These are phyloP conservation scores for Nyctibius bracteatus DNA, from an alignment of 2,113 vertebrate species.

Conservation along the genomic window DNA sequence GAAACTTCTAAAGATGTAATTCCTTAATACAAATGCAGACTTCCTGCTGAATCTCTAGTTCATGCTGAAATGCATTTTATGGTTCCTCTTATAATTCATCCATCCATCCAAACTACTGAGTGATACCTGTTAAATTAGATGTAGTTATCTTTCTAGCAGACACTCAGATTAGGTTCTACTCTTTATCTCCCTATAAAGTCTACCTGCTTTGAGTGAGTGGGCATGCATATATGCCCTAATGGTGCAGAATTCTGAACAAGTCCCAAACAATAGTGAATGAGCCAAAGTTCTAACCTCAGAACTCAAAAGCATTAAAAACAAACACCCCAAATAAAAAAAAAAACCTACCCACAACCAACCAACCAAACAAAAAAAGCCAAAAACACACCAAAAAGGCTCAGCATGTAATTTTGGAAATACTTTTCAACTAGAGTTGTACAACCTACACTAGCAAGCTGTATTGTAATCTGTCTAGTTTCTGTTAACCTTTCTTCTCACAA, in stretches of 20 bases:
- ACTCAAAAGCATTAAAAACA: not conserved
- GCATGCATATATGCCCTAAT: not conserved
- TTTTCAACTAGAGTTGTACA: not conserved
- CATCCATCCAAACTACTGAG: not conserved
- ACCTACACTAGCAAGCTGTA: not conserved
- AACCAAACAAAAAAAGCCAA: not conserved
- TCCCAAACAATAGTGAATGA: not conserved
- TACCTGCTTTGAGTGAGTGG: not conserved
- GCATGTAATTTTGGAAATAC: not conserved
- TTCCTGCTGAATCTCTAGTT: not conserved
- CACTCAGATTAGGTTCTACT: not conserved
- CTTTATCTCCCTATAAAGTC: not conserved
- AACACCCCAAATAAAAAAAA: not conserved
- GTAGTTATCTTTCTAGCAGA: not conserved
- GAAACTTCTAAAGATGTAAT: not conserved
- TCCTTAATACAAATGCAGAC: not conserved
- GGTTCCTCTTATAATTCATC: not conserved
- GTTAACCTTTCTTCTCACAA: not conserved
- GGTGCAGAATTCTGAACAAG: not conserved
- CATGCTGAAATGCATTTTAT: not conserved
- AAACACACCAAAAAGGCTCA: not conserved
- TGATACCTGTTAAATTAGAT: not conserved
- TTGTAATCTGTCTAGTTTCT: not conserved
- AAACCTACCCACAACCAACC: too few relatives aligned
- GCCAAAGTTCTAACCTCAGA: not conserved